These are phyloP conservation scores for Callyntrura sp. DNA, from an alignment of 2,888 invertebrate species.

Conservation along the genomic window DNA sequence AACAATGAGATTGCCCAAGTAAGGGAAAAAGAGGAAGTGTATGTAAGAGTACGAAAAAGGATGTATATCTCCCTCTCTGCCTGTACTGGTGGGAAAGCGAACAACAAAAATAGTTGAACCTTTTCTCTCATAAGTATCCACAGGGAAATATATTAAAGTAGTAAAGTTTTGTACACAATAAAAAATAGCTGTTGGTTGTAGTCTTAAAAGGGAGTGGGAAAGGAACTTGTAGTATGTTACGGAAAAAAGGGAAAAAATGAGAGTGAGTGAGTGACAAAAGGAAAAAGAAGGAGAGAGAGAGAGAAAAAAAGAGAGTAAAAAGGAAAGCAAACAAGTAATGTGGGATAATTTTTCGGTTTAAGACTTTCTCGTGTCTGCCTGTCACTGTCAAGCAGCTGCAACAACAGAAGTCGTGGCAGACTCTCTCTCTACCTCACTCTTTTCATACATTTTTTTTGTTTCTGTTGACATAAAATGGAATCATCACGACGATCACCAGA, in stretches of 20 bases:
- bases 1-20: neutral
- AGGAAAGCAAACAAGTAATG: constrained; percentile 75
- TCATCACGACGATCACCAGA: constrained; percentile 57
- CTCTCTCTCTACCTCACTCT: neutral
- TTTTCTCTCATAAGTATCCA: constrained; percentile 39
- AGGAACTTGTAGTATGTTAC: no score
- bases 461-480: constrained; percentile 71
- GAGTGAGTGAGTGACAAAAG: constrained; percentile 29
- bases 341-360: constrained; percentile 80
- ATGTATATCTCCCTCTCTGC: no score
- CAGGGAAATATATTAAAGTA: constrained; percentile 59
- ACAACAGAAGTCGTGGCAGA: neutral
- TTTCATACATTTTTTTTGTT: constrained; percentile 31
- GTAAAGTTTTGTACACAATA: constrained; percentile 50
- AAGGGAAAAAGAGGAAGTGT: neutral
- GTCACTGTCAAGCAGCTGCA: constrained; percentile 70
- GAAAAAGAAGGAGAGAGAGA: constrained; percentile 23
- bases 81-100: neutral
- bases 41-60: neutral
- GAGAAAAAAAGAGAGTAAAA: constrained; percentile 37
- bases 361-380: constrained; percentile 75
- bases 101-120: constrained; percentile 8
- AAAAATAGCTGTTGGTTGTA: constrained; percentile 16
- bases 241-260: constrained; percentile 18
- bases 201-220: neutral